phyloP scores from a whole-genome alignment of 1,140 invertebrate genomes.

The Drosophila repletoides region DNA sequence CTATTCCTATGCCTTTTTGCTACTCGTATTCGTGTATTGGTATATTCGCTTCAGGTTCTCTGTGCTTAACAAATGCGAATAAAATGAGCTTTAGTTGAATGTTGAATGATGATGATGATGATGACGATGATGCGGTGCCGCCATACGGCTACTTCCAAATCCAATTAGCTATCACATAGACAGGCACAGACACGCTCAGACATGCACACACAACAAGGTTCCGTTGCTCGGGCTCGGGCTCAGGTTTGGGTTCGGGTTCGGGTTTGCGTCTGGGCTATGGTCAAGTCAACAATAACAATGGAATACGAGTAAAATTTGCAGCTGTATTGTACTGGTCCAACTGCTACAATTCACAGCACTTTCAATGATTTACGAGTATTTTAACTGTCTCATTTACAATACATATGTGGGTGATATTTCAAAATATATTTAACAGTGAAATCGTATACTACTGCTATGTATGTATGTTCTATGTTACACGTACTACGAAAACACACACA shows the following conservation, averaged over 20 bases:
- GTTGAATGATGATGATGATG: conserved; percentile 8
- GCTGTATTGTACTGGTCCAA: too few relatives aligned
- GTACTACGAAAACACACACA: too few relatives aligned
- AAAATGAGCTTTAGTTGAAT: conserved; percentile 12
- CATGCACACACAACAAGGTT: neutral
- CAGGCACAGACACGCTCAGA: conserved; percentile 12
- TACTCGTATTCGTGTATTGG: too few relatives aligned
- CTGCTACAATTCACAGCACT: too few relatives aligned
- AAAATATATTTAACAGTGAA: too few relatives aligned
- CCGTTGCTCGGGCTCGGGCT: too few relatives aligned
- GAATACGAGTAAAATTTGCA: neutral
- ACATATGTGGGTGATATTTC: too few relatives aligned
- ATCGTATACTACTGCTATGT: too few relatives aligned
- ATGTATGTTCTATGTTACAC: too few relatives aligned
- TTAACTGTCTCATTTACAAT: too few relatives aligned
- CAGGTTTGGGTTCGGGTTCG: neutral
- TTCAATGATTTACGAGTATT: too few relatives aligned
- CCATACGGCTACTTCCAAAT: conserved; percentile 36
- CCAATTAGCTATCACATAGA: conserved; percentile 49
- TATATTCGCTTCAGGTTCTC: neutral
- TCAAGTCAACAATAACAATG: neutral
- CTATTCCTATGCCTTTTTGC: too few relatives aligned
- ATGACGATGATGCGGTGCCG: neutral
- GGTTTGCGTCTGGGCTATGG: neutral
- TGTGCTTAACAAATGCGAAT: neutral